Percentiles rank a stretch among this genome's conserved stretches.
phyloP scores from a whole-genome alignment of 2,888 invertebrate genomes.

The Halictus quadricinctus region DNA sequence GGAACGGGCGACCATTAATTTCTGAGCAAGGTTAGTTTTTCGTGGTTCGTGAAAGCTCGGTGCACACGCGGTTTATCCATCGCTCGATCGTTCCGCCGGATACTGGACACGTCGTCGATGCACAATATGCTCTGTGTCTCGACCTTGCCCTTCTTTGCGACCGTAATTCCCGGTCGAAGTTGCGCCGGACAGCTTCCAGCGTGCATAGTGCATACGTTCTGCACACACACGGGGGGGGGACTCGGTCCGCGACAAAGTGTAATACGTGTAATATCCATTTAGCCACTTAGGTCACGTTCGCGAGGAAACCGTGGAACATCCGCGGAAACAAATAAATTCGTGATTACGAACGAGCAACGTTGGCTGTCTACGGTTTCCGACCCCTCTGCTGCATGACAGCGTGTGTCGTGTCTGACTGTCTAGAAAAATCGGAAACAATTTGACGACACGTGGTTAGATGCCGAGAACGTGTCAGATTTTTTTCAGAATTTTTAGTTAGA shows the following conservation, averaged over 20 bases:
- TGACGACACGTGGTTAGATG: background rate
- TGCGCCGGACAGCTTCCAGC: conserved; percentile 46
- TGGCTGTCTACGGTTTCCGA: conserved; percentile 15
- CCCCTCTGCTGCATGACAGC: background rate
- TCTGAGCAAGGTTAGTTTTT: conserved; percentile 35
- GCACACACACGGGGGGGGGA: background rate
- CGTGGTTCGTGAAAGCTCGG: conserved; percentile 6
- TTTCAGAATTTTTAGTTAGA: background rate
- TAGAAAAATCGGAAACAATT: background rate
- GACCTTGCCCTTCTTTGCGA: conserved; percentile 62
- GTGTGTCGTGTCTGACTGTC: background rate
- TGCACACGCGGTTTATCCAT: conserved; percentile 22
- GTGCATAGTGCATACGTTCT: conserved; percentile 1
- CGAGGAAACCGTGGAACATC: conserved; percentile 16
- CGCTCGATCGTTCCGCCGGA: conserved; percentile 44
- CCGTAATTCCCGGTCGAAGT: conserved; percentile 30
- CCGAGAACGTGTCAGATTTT: background rate
- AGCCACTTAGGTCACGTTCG: conserved; percentile 22
- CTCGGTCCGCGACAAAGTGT: conserved; percentile 19
- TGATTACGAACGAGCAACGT: conserved; percentile 23
- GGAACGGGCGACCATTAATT: conserved; percentile 31
- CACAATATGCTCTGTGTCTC: conserved; percentile 36
- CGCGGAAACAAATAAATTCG: conserved; percentile 32
- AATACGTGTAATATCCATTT: conserved; percentile 43
- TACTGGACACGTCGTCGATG: conserved; percentile 31